Evolutionary conservation across 92 coral and sea anemone species (phyloP), one percentile per base, ranked within the genome.

Genomic region (Siderastrea siderea): DNA sequence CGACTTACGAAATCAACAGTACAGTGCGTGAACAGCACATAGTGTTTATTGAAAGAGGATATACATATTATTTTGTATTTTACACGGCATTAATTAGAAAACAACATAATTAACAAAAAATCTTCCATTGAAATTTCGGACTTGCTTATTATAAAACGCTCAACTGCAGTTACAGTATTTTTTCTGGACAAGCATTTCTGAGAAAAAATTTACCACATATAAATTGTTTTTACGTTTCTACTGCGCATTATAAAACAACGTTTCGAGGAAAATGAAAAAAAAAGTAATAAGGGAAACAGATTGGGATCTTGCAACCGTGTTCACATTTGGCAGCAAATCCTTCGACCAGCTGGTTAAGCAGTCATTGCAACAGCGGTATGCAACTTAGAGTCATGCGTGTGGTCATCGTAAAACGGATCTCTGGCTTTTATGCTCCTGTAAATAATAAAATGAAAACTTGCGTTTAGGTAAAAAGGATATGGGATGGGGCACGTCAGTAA

Each of bases 341-440:
- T 13, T 26, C 19, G 12, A 26, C 51, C 74, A 64, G 53, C 45
- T 74, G 61, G 53, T 95, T 91, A 96, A 60, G 93, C 95, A 63
- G 92, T 86, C 38, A 95, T 80, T 67, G 91, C 72, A 17, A 87
- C 87, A 82, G 90, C 77, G 80, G 95, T 87, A 75, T 90, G 92
- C 84, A 93, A 74, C 62, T 97, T 97, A 45, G 90, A 58, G 86
- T 97, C 97, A 78, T 97, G 96, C 74, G 95, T 89, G 87, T 97
- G 99, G 77, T 97, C 98, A 72, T 95, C 96, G 47, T 92, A 88
- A 84, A 87, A 93, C 43, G 98, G 99, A 68, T 97, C 99, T 81
- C 98, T 93, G 45, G 99, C 98, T 85, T 97, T 97, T 84, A 97
- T 97, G 71, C 99, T 97, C 96, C 99, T 97, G 80, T 44, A 71